These are phyloP conservation scores for Himalopsyche anomala DNA, from an alignment of 2,888 invertebrate species.

Conservation along the genomic window DNA sequence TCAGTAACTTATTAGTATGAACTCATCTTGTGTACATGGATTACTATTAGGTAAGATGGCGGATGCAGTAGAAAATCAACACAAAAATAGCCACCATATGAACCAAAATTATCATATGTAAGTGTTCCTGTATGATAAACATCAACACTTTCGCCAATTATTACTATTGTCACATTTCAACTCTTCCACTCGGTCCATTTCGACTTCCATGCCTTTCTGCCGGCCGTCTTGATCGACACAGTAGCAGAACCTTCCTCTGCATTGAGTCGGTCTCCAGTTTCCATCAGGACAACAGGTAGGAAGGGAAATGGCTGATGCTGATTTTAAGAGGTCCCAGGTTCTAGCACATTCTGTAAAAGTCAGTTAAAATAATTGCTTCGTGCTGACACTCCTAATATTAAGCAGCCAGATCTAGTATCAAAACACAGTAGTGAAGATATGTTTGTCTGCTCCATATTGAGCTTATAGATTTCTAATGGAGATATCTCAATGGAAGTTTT, in stretches of 20 bases:
- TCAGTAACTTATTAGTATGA: too few relatives aligned
- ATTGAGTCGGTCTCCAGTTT: slow-evolving; percentile 80
- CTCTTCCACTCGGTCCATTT: slow-evolving; percentile 68
- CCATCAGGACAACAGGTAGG: slow-evolving; percentile 81
- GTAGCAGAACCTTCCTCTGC: slow-evolving; percentile 78
- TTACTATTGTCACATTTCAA: slow-evolving; percentile 27
- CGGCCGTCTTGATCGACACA: slow-evolving; percentile 81
- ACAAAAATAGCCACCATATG: neutral
- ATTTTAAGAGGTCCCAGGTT: slow-evolving; percentile 73
- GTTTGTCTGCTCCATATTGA: too few relatives aligned
- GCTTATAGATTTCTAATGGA: too few relatives aligned
- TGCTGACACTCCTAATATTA: too few relatives aligned
- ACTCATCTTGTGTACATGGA: too few relatives aligned
- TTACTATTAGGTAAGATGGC: too few relatives aligned
- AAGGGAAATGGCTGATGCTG: slow-evolving; percentile 69
- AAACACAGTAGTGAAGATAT: too few relatives aligned
- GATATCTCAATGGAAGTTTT: too few relatives aligned
- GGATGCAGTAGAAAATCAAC: neutral
- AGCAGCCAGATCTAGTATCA: too few relatives aligned
- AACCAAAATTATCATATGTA: neutral
- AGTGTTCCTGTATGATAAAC: neutral
- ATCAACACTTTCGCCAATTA: slow-evolving; percentile 45
- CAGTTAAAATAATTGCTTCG: too few relatives aligned
- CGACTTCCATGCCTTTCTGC: slow-evolving; percentile 72
- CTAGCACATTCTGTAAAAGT: slow-evolving; percentile 79